Evolutionary conservation across 2,888 invertebrate genomes (phyloP).

Genomic region (Cheilosia pagana): DNA sequence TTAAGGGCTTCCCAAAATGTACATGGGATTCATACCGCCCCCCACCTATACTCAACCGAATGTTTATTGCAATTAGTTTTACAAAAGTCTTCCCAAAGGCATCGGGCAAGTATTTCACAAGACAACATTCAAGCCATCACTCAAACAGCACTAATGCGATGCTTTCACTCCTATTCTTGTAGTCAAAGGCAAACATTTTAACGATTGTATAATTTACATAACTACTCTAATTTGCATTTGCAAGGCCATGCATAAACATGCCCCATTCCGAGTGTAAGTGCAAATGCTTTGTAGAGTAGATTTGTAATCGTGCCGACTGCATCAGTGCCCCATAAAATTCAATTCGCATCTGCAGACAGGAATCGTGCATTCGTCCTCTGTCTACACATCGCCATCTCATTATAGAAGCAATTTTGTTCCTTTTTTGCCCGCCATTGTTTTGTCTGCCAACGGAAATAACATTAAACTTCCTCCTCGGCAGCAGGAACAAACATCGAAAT

Average conservation of each 20-base stretch:
- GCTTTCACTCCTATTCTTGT: not conserved
- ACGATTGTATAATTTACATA: slow-evolving; percentile 52
- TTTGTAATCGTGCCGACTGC: slow-evolving; percentile 18
- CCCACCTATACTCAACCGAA: too few species aligned
- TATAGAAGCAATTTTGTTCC: slow-evolving; percentile 39
- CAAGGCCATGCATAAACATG: slow-evolving; percentile 46
- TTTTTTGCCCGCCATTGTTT: slow-evolving; percentile 36
- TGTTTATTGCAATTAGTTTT: too few species aligned
- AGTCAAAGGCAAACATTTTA: slow-evolving; percentile 40
- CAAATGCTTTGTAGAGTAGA: slow-evolving; percentile 24
- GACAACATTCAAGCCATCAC: not conserved
- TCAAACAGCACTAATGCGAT: not conserved
- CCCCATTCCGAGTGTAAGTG: slow-evolving; percentile 32
- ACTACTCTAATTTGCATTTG: slow-evolving; percentile 64
- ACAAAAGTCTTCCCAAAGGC: too few species aligned
- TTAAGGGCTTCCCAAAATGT: too few species aligned
- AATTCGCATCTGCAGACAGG: slow-evolving; percentile 43
- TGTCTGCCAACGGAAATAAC: slow-evolving; percentile 63
- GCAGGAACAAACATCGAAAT: slow-evolving; percentile 65
- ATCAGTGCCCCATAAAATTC: slow-evolving; percentile 53
- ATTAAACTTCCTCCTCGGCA: slow-evolving; percentile 55
- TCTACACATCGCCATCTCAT: slow-evolving; percentile 59
- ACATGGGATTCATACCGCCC: too few species aligned
- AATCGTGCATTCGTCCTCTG: slow-evolving; percentile 43
- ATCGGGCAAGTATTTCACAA: not conserved